These are phyloP conservation scores for Morpho deidamia DNA, from an alignment of 2,888 invertebrate genomes.

Conservation along the genomic window DNA sequence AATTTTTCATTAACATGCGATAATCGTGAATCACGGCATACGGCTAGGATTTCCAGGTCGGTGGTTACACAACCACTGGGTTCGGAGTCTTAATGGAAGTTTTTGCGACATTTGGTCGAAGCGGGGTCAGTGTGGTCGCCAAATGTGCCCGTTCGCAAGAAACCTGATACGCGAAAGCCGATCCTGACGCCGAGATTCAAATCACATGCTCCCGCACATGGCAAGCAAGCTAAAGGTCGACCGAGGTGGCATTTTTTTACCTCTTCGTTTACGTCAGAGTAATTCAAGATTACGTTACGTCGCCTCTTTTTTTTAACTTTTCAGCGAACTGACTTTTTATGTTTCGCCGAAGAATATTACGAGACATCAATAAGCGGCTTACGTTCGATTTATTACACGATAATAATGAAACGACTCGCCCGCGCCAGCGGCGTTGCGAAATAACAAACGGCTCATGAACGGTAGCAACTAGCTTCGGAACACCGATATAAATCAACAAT, in stretches of 20 bases:
- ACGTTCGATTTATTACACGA: conserved; percentile 54
- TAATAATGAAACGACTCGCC: conserved; percentile 41
- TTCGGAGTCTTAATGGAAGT: conserved; percentile 47
- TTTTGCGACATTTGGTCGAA: conserved; percentile 58
- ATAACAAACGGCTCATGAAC: conserved; percentile 59
- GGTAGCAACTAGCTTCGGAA: conserved; percentile 50
- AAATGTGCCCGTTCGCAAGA: conserved; percentile 58
- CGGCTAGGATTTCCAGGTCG: conserved; percentile 27
- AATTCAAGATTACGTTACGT: conserved; percentile 20
- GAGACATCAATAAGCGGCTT: conserved; percentile 38
- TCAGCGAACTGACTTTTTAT: conserved; percentile 2
- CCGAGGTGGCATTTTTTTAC: conserved; percentile 64
- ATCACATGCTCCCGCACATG: conserved; percentile 59
- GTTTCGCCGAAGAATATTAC: conserved; percentile 13
- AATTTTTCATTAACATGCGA: not conserved
- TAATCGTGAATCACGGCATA: conserved; percentile 32
- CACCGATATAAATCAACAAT: conserved; percentile 64
- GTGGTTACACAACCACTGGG: conserved; percentile 43
- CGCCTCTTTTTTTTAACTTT: conserved; percentile 10
- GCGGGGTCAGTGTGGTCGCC: conserved; percentile 54
- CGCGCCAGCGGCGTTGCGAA: conserved; percentile 42
- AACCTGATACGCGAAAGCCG: conserved; percentile 52
- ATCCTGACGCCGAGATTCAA: conserved; percentile 57
- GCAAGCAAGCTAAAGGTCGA: conserved; percentile 60
- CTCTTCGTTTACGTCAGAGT: conserved; percentile 42